These are phyloP conservation scores for Heliocidaris erythrogramma DNA, from an alignment of 35 echinoderm and acorn worm genomes.

Conservation along the genomic window DNA sequence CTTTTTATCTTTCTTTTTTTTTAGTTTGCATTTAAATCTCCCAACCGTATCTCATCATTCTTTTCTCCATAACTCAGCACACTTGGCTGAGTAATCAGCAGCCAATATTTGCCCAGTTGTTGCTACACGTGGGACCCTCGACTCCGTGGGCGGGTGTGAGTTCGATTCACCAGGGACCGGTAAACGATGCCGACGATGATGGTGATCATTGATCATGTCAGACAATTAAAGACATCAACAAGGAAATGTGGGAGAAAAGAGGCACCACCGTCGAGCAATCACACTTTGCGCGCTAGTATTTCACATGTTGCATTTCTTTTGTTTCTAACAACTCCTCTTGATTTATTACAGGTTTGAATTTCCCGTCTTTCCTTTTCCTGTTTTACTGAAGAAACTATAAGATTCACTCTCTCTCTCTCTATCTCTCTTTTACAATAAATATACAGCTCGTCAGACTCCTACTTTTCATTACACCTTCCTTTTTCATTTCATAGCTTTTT, in stretches of 20 bases:
- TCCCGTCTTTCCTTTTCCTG: background rate
- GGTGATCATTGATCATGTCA: background rate
- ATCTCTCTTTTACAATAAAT: background rate
- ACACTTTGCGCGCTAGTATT: background rate
- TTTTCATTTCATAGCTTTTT: no score
- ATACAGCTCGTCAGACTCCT: no score
- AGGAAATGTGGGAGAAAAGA: background rate
- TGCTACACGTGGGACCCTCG: background rate
- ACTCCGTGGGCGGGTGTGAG: background rate
- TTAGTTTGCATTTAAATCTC: background rate
- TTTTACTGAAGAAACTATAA: background rate
- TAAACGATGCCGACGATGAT: background rate
- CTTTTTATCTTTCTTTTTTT: background rate
- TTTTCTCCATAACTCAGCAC: background rate
- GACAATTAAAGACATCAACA: background rate
- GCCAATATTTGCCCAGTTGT: constrained; percentile 2
- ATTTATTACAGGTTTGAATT: background rate
- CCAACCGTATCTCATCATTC: background rate
- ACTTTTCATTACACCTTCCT: no score
- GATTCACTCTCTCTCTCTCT: background rate
- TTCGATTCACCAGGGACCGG: background rate
- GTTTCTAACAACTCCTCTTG: background rate
- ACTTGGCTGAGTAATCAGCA: background rate
- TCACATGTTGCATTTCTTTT: background rate
- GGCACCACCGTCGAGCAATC: background rate